Evolutionary conservation across 1,140 invertebrate genomes (phyloP).

Genomic region (Macrosteles quadrilineatus): DNA sequence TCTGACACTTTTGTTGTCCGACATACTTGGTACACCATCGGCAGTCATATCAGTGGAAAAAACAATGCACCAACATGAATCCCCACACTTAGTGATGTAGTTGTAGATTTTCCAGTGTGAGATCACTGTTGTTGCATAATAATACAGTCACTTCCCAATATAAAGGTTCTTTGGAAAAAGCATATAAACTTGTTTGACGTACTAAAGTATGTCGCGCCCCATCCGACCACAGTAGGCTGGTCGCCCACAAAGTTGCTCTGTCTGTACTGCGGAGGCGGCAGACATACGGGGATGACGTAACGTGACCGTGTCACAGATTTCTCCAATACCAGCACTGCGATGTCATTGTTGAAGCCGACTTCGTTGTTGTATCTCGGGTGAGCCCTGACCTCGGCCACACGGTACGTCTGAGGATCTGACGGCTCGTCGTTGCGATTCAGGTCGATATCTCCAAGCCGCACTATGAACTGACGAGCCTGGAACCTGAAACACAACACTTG

Average conservation of each 20-base stretch:
- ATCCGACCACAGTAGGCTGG: conserved; percentile 86
- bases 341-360: conserved; percentile 90
- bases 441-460: conserved; percentile 86
- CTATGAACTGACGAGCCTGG: conserved; percentile 81
- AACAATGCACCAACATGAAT: no score
- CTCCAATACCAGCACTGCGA: conserved; percentile 77
- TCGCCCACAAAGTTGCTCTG: conserved; percentile 66
- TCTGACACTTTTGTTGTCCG: no score
- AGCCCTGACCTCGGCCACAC: conserved; percentile 73
- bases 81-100: no score
- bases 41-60: no score
- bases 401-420: conserved; percentile 72
- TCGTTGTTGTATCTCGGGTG: conserved; percentile 81
- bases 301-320: conserved; percentile 73
- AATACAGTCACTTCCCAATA: no score
- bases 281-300: conserved; percentile 86
- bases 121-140: no score
- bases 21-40: no score
- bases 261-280: conserved; percentile 64
- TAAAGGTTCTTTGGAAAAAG: no score
- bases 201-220: conserved; percentile 85
- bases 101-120: no score
- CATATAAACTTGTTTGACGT: no score
- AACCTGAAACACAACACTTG: conserved; percentile 59
- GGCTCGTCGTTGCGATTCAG: conserved; percentile 78